Base-by-base conservation (phyloP, 2,113 vertebrate species). In the Rhagologus leucostigma region DNA sequence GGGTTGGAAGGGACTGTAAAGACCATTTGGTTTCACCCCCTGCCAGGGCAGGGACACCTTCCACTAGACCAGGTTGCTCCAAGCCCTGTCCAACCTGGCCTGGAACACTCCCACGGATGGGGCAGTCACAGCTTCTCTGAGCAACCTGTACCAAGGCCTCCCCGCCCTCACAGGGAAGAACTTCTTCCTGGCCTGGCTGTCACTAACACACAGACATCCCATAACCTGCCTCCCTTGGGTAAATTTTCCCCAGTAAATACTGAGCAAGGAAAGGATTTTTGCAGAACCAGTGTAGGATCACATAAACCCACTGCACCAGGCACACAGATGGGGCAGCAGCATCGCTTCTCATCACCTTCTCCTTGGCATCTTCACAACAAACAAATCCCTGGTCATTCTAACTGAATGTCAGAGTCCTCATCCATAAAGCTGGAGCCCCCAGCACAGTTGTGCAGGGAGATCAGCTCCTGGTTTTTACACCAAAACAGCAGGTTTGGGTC, bases 31-130 rank as follows among this genome's bases (percentile, higher is more conserved):
- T 60, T 41, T 59, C 39, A 60, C 13, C 20, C 18, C 9, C 20
- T 52, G 29, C 60, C 39, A 67, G 20, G 60, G 12, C 52, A 74
- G 50, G 33, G 33, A 89, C 44, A 82, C 44, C 37, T 67, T 39
- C 44, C 44, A 39, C 29, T 16, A 8, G 4, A 2, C 33, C 60
- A 82, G 23, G 33, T 1, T n/a, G 39, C 33, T 52, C 52, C 27
- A 64, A 88, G 32, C 50, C 30, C 35, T 0, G 0, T 80, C 42
- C 27, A 52, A 6, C 23, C 37, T 17, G 33, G 10, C 32, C 44
- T 37, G 33, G 37, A 57, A 59, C 29, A 46, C 37, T 65, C 7
- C n/a, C 37, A 74, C 37, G 19, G 60, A 24, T n/a, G 33, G 21
- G 39, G 44, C 33, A 89, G 37, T 22, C 59, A 73, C 37, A 65